A percentile compares a stretch with the other conserved stretches of the same genome.
phyloP scores from a whole-genome alignment of 2,113 vertebrate genomes.

The Chionis minor region DNA sequence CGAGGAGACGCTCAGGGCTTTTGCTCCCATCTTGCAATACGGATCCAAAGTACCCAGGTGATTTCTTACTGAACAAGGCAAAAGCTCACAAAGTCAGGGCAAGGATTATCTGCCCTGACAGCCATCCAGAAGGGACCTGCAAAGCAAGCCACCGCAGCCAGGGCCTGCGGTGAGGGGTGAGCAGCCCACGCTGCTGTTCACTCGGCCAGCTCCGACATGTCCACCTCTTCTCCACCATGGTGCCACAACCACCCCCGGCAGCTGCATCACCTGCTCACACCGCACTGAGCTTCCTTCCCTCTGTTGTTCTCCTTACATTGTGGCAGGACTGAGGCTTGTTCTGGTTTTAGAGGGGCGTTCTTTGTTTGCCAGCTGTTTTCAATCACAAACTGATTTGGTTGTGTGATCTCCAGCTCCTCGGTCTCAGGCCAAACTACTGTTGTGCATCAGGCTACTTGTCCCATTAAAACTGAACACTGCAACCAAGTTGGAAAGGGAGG shows the following conservation, averaged over 20 bases:
- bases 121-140: background rate
- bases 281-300: background rate
- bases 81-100: background rate
- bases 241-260: background rate
- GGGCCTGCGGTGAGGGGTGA: rapidly evolving
- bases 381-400: background rate
- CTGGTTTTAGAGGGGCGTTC: background rate
- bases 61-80: background rate
- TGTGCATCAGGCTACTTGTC: background rate
- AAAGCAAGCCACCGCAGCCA: rapidly evolving
- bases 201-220: rapidly evolving
- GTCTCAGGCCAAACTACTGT: background rate
- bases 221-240: rapidly evolving
- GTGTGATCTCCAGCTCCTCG: background rate
- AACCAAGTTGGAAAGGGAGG: background rate
- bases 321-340: background rate
- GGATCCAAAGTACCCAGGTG: background rate
- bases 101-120: background rate
- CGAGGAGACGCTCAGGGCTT: background rate
- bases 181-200: background rate
- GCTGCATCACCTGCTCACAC: background rate
- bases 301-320: rapidly evolving
- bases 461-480: background rate
- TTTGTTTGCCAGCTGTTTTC: background rate
- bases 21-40: background rate